phyloP scores from a whole-genome alignment of 2,797 vertebrate genomes.

The Hirundo rustica region DNA sequence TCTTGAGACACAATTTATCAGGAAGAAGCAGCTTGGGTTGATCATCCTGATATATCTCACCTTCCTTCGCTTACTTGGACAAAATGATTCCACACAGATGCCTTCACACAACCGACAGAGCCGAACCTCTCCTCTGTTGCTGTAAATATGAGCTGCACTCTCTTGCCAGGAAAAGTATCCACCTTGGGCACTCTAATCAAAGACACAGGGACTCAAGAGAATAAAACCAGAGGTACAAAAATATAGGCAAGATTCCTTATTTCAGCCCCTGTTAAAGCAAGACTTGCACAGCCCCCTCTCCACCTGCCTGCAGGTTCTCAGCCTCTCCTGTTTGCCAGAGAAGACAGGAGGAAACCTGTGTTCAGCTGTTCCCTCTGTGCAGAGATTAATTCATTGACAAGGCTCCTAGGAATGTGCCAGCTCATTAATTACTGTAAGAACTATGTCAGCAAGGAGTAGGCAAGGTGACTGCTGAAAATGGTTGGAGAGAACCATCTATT shows the following conservation, averaged over 20 bases:
- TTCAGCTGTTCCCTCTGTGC: conserved; percentile 60
- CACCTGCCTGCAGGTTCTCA: background rate
- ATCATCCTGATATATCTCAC: background rate
- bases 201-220: background rate
- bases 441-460: conserved; percentile 70
- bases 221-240: background rate
- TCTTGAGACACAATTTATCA: background rate
- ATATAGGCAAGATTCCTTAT: background rate
- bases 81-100: background rate
- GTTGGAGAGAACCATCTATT: background rate
- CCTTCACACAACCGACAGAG: background rate
- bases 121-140: background rate
- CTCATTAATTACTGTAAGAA: conserved; percentile 78
- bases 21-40: background rate
- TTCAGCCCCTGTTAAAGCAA: background rate
- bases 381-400: conserved; percentile 74
- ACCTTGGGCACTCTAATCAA: background rate
- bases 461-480: conserved; percentile 75
- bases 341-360: conserved; percentile 54
- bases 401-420: conserved; percentile 68
- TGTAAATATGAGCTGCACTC: background rate
- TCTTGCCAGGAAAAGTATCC: background rate
- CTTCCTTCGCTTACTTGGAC: background rate
- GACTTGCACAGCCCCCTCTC: background rate
- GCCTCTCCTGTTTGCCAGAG: conserved; percentile 36